Base-by-base conservation (phyloP, 2,113 vertebrate species). In the Eptesicus fuscus region DNA sequence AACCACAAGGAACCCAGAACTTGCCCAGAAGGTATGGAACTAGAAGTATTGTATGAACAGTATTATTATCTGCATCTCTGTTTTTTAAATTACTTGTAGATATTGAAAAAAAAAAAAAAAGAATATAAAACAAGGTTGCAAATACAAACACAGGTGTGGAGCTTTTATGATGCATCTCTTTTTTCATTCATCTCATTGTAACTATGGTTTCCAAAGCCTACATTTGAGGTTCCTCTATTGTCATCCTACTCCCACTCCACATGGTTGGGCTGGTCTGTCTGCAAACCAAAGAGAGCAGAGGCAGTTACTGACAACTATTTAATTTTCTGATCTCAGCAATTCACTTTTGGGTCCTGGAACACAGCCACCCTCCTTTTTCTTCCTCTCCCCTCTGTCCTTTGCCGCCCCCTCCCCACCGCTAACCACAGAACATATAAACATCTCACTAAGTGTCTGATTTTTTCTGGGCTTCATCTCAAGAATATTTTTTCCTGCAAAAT, bases 351-450 rank as follows among this genome's bases (percentile, higher is more conserved):
- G 5, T 51, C 17, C 7, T 22, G 49, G 20, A 79, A 59, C 4
- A 69, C 0, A 78, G n/a, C 1, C 1, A 16, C 22, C 17, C 2
- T 44, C 18, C 11, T 83, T 70, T 79, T 53, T 22, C 18, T 44
- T 88, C 23, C 42, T 86, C 49, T 35, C 6, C 18, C 7, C 12
- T 56, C 18, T 78, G 67, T 51, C 14, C 23, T 51, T 74, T 79
- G 7, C 16, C 59, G 14, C 6, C 1, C 5, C 1, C 14, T 56
- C 9, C 4, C 23, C 8, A 18, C 2, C 1, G 53, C n/a, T 61
- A 93, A 80, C 20, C 9, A 78, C 23, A 61, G 35, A 56, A 35
- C 71, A 82, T 28, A 44, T 11, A 71, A 80, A 37, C 3, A 90
- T 22, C 11, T 83, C 10, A 70, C 37, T 9, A 90, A 73, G 2